Evolutionary conservation across 2,888 invertebrate species (phyloP), one percentile per base, ranked within the genome.

Genomic region (Fragum whitleyi): DNA sequence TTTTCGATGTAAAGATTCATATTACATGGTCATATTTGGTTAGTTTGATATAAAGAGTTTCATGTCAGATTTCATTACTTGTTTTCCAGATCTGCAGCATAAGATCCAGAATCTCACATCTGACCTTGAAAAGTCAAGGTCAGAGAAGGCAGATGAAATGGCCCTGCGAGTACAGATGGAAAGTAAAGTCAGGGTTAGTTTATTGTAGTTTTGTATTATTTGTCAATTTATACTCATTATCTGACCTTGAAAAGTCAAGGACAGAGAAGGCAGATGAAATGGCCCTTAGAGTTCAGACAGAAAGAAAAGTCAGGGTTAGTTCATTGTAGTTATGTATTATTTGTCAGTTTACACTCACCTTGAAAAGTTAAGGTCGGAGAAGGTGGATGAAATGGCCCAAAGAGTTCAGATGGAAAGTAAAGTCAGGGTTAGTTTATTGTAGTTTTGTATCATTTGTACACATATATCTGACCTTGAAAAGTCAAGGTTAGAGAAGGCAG

Each of bases 201-300:
- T 26, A 26, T 9, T 39, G n/a, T n/a, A n/a, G n/a, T n/a, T n/a
- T n/a, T n/a, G n/a, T n/a, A n/a, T n/a, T n/a, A n/a, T n/a, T n/a
- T n/a, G n/a, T n/a, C n/a, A n/a, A n/a, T n/a, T n/a, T n/a, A n/a
- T n/a, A n/a, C n/a, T n/a, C n/a, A n/a, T n/a, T n/a, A n/a, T n/a
- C n/a, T n/a, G n/a, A n/a, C n/a, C n/a, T n/a, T n/a, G n/a, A n/a
- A n/a, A n/a, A n/a, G 19, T 85, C 88, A 7, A 81, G 87, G 57
- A 86, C 89, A 47, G 91, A 90, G 75, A 92, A 90, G 67, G 88
- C 88, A 7, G 90, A 91, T 68, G 86, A 88, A 53, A 76, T 87
- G 61, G 87, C 90, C 7, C 82, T 87, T 19, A 79, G 87, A 23
- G 85, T 89, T 14, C 87, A 90, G 26, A 83, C 91, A 79, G 90